Percentiles rank a stretch among this genome's conserved stretches.
These are phyloP conservation scores for Sminthurinus signatus DNA, from an alignment of 1,140 invertebrate species.

Conservation along the genomic window DNA sequence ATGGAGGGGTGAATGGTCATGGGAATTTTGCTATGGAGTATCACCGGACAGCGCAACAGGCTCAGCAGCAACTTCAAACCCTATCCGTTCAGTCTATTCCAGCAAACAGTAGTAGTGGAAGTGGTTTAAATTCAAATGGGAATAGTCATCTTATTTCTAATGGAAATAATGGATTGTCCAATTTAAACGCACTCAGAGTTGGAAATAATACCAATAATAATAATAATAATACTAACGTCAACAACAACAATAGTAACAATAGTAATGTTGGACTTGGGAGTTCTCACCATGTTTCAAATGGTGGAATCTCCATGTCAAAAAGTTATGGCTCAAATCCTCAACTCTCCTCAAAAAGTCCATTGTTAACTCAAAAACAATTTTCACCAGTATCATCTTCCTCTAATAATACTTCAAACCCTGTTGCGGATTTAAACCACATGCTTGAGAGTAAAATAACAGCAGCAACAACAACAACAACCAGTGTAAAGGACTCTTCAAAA, in stretches of 20 bases:
- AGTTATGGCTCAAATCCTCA: constrained; percentile 25
- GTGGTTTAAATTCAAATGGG: too few species aligned
- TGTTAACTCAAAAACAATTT: constrained; percentile 33
- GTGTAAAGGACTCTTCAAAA: constrained; percentile 38
- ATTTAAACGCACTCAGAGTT: not conserved
- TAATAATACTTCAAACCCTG: not conserved
- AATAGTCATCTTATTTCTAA: not conserved
- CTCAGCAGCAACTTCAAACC: constrained; percentile 23
- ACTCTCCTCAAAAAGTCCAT: constrained; percentile 25
- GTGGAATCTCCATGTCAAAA: constrained; percentile 3
- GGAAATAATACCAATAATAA: not conserved
- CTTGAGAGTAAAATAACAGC: not conserved
- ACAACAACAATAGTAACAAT: too few species aligned
- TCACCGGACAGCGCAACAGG: constrained; percentile 17
- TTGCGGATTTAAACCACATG: not conserved
- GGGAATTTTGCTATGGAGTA: constrained; percentile 30
- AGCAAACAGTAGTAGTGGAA: constrained; percentile 4
- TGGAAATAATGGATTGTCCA: constrained; percentile 14
- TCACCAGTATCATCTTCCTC: not conserved
- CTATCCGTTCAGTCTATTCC: constrained; percentile 31
- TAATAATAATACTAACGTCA: too few species aligned
- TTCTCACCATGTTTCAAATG: not conserved
- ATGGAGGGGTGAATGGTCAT: constrained; percentile 5
- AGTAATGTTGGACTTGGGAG: not conserved
- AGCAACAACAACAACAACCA: not conserved